These are phyloP conservation scores for Acromyrmex heyeri DNA, from an alignment of 1,140 invertebrate genomes.

Conservation along the genomic window DNA sequence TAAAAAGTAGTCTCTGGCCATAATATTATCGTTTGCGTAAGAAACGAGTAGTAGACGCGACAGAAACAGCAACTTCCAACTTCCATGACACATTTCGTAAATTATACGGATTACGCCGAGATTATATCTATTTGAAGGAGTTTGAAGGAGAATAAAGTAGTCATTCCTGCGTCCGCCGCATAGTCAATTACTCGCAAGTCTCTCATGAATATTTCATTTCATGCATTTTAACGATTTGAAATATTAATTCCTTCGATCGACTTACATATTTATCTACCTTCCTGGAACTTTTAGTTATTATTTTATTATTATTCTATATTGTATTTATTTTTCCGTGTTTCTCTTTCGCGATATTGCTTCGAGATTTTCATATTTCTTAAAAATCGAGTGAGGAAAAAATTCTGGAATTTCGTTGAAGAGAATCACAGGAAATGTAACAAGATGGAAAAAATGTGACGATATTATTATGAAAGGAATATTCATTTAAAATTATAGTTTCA, in stretches of 20 bases:
- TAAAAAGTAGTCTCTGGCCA: slow-evolving; percentile 71
- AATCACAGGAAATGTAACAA: neutral
- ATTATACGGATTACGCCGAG: neutral
- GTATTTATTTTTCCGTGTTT: neutral
- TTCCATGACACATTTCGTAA: slow-evolving; percentile 18
- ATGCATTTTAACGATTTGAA: slow-evolving; percentile 32
- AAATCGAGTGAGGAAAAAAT: neutral
- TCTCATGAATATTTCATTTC: slow-evolving; percentile 17
- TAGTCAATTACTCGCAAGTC: slow-evolving; percentile 23
- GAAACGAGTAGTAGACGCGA: slow-evolving; percentile 20
- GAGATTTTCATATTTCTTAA: neutral
- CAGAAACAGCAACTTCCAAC: slow-evolving; percentile 27
- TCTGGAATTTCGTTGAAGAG: slow-evolving; percentile 34
- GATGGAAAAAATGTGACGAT: slow-evolving; percentile 5
- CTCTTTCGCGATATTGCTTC: neutral
- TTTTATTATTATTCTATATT: neutral
- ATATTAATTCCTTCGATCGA: slow-evolving; percentile 29
- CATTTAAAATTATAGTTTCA: slow-evolving; percentile 29
- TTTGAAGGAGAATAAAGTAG: neutral
- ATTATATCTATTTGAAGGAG: slow-evolving; percentile 9
- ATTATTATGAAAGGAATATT: slow-evolving; percentile 21
- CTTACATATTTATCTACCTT: neutral
- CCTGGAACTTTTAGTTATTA: neutral
- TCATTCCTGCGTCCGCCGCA: neutral
- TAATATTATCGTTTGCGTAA: slow-evolving; percentile 49